Conservation (phyloP, 1,140 invertebrate species). For the Leptinotarsa lineolata region DNA sequence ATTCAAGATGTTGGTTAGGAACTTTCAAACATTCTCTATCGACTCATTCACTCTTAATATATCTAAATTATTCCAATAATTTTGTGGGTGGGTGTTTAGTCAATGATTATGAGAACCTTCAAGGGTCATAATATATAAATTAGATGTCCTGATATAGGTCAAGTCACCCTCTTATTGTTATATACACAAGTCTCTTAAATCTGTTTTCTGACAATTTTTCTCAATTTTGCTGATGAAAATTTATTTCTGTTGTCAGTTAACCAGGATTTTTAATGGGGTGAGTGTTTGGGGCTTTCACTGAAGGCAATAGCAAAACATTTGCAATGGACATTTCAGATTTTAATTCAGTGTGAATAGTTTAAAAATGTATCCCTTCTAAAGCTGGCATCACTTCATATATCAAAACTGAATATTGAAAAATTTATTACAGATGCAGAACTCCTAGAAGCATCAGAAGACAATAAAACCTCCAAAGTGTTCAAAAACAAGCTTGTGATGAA, state of each 20-base stretch:
- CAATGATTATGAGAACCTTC: too few relatives aligned
- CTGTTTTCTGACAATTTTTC: neutral
- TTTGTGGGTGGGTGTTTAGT: too few relatives aligned
- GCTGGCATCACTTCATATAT: neutral
- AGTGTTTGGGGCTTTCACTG: slow-evolving; percentile 10
- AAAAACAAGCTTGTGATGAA: slow-evolving; percentile 63
- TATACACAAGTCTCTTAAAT: neutral
- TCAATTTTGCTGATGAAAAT: neutral
- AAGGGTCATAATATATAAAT: too few relatives aligned
- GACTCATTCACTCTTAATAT: too few relatives aligned
- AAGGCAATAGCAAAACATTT: neutral
- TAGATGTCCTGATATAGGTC: too few relatives aligned
- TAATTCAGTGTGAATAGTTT: too few relatives aligned
- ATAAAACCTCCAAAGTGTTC: slow-evolving; percentile 54
- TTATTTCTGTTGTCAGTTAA: slow-evolving; percentile 22
- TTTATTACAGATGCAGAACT: slow-evolving; percentile 28
- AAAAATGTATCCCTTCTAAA: too few relatives aligned
- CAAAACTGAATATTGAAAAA: neutral
- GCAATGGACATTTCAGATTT: too few relatives aligned
- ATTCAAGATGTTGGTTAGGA: too few relatives aligned
- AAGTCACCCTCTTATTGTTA: too few relatives aligned
- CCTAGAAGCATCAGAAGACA: slow-evolving; percentile 37
- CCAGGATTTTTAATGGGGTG: slow-evolving; percentile 19
- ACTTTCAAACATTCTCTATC: too few relatives aligned
- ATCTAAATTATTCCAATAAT: too few relatives aligned